Evolutionary conservation across 2,888 invertebrate genomes (phyloP).

Genomic region (Clanis bilineata): DNA sequence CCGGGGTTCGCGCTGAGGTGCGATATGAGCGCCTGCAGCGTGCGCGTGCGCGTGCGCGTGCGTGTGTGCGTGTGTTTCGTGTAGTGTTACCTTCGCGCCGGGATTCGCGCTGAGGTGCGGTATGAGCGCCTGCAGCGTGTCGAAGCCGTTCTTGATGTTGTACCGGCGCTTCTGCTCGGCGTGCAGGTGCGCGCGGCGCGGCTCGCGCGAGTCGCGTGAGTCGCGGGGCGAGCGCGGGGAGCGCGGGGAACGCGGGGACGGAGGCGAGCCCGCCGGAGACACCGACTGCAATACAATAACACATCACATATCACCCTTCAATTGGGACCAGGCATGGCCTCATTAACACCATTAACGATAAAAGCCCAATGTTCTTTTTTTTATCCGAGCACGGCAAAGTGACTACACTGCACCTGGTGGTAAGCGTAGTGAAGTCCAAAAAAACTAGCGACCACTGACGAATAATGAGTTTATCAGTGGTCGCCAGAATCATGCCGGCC

Average conservation of each 20-base stretch:
- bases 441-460: no score
- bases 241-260: constrained; percentile 81
- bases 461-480: no score
- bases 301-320: not conserved
- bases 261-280: constrained; percentile 85
- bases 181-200: constrained; percentile 94
- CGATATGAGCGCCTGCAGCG: constrained; percentile 95
- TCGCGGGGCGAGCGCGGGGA: constrained; percentile 87
- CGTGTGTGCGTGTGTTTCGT: not conserved
- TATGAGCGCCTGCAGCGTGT: constrained; percentile 94
- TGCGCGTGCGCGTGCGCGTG: no score
- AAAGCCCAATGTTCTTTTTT: no score
- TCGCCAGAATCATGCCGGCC: no score
- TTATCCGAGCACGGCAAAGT: no score
- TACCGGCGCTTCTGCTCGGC: constrained; percentile 98
- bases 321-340: no score
- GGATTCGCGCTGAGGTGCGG: constrained; percentile 95
- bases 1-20: constrained; percentile 94
- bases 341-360: no score
- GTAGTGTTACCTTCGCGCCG: constrained; percentile 87
- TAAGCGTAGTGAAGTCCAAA: no score
- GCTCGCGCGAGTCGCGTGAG: constrained; percentile 80
- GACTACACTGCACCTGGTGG: no score
- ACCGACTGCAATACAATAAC: constrained; percentile 61
- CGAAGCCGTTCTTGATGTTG: constrained; percentile 98